Percentiles rank a stretch among this genome's conserved stretches.
phyloP scores from a whole-genome alignment of 2,797 vertebrate genomes.

The Heterohyrax brucei region DNA sequence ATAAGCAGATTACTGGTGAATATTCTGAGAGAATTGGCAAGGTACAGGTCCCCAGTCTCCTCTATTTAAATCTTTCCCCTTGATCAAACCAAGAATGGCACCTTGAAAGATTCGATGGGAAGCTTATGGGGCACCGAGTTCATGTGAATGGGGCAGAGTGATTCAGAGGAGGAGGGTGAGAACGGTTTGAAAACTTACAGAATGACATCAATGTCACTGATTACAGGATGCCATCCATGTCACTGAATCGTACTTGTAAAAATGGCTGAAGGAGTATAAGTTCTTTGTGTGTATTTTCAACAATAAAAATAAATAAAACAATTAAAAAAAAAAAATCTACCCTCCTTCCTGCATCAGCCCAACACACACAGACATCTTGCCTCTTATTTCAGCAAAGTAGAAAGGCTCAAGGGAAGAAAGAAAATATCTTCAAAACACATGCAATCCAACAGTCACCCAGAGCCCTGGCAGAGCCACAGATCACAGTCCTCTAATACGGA shows the following conservation, averaged over 20 bases:
- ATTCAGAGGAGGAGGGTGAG: not conserved
- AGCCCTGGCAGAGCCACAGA: too few species aligned
- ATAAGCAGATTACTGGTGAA: not conserved
- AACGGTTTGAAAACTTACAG: not conserved
- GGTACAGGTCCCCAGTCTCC: not conserved
- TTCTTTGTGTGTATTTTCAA: not conserved
- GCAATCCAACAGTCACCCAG: not conserved
- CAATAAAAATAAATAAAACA: not conserved
- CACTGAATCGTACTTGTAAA: not conserved
- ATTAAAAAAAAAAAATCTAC: not conserved
- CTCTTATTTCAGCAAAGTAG: not conserved
- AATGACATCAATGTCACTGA: not conserved
- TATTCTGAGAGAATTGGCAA: not conserved
- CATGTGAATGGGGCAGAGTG: not conserved
- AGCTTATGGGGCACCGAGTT: not conserved
- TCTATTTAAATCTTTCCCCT: not conserved
- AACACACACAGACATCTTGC: accelerated
- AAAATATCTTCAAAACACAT: not conserved
- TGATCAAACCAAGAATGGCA: not conserved
- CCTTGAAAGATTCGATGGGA: not conserved
- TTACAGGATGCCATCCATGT: not conserved
- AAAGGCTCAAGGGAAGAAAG: not conserved
- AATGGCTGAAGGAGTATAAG: not conserved
- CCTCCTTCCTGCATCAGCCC: not conserved
- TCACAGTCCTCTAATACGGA: not conserved